A percentile compares a stretch with the other conserved stretches of the same genome.
Conservation (phyloP, 2,113 vertebrate species). For the Pampusana beccarii region DNA sequence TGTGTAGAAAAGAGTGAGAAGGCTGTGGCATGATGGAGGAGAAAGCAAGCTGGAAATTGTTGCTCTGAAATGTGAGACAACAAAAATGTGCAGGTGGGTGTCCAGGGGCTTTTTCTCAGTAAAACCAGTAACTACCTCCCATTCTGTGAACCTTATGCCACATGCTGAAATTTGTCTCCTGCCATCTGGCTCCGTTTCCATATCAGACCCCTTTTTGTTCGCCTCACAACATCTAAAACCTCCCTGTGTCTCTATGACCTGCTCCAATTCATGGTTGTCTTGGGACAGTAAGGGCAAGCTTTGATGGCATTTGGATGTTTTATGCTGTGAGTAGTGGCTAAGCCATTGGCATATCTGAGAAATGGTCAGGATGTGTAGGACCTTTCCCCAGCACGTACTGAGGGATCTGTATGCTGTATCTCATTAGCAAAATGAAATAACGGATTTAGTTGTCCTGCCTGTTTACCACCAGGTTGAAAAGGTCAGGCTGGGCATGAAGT, state of each 20-base stretch:
- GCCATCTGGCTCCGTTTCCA: not conserved
- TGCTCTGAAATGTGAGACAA: not conserved
- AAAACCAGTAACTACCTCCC: not conserved
- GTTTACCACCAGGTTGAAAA: not conserved
- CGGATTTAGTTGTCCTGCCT: not conserved
- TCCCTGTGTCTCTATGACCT: not conserved
- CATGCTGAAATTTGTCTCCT: not conserved
- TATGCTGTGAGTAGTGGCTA: not conserved
- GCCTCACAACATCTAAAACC: not conserved
- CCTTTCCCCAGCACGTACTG: not conserved
- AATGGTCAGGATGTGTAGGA: not conserved
- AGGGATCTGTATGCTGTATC: not conserved
- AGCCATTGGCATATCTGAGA: not conserved
- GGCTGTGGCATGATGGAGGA: fast-evolving
- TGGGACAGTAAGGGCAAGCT: not conserved
- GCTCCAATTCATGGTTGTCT: not conserved
- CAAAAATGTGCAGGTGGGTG: fast-evolving
- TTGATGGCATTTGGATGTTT: not conserved
- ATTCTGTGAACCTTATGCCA: not conserved
- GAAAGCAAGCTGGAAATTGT: not conserved
- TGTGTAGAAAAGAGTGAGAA: not conserved
- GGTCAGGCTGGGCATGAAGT: not conserved
- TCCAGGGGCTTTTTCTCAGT: not conserved
- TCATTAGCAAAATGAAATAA: not conserved
- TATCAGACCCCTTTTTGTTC: not conserved